Evolutionary conservation across 2,888 invertebrate species (phyloP).

Genomic region (Colletes collaris): DNA sequence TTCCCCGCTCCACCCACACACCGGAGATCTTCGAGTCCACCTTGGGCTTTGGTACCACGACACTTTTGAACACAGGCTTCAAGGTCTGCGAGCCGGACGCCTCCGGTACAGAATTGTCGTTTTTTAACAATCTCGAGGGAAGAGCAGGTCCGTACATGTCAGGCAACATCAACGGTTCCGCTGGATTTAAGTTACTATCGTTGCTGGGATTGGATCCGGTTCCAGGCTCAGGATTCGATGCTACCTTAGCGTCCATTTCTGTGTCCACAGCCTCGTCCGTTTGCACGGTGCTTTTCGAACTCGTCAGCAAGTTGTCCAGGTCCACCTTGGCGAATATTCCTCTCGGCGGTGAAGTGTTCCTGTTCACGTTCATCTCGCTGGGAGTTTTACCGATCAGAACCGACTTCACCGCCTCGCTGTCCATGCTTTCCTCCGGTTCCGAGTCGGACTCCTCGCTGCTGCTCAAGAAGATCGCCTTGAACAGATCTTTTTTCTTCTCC

Average conservation of each 20-base stretch:
- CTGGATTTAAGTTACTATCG: conserved; percentile 6
- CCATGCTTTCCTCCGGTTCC: conserved; percentile 79
- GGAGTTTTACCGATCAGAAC: conserved; percentile 79
- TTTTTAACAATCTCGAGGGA: conserved; percentile 82
- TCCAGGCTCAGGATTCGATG: background rate
- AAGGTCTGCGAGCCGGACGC: conserved; percentile 27
- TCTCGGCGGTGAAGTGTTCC: conserved; percentile 88
- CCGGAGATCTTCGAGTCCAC: conserved; percentile 52
- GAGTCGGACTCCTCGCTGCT: conserved; percentile 89
- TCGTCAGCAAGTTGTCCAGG: conserved; percentile 84
- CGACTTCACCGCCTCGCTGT: conserved; percentile 73
- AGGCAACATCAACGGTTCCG: conserved; percentile 50
- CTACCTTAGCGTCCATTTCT: conserved; percentile 36
- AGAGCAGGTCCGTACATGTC: conserved; percentile 86
- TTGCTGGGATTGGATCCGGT: conserved; percentile 8
- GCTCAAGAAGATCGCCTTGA: conserved; percentile 94
- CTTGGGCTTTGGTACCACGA: conserved; percentile 65
- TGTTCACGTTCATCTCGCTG: conserved; percentile 85
- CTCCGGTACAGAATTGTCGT: conserved; percentile 37
- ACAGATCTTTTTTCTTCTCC: conserved; percentile 90
- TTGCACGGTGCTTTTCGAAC: conserved; percentile 11
- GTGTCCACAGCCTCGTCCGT: conserved; percentile 14
- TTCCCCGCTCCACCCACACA: conserved; percentile 74
- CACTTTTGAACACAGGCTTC: conserved; percentile 72
- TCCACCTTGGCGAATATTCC: conserved; percentile 89